Percentiles rank a stretch among this genome's conserved stretches.
phyloP scores from a whole-genome alignment of 2,797 vertebrate species.

The Enteromius trimaculatus region DNA sequence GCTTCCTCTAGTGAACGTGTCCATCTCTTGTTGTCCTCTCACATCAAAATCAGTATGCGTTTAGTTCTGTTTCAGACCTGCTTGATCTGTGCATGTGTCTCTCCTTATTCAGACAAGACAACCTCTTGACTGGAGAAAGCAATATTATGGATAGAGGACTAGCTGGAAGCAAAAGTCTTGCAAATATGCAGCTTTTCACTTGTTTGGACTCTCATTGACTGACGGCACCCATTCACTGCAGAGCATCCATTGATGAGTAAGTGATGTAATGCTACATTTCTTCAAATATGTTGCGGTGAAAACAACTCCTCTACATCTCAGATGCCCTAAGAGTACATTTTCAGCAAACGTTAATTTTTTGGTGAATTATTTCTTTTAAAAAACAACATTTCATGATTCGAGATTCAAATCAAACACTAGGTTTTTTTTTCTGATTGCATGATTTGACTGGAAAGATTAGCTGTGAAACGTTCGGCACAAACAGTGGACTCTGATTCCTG shows the following conservation, averaged over 20 bases:
- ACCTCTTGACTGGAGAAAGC: neutral
- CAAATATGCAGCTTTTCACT: neutral
- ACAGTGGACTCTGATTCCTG: slow-evolving; percentile 4
- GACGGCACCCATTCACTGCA: neutral
- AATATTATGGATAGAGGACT: neutral
- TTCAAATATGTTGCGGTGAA: neutral
- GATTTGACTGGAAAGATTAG: neutral
- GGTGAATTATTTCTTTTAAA: neutral
- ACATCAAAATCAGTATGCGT: neutral
- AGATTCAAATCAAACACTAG: neutral
- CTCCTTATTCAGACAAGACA: neutral
- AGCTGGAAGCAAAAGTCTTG: neutral
- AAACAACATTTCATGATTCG: neutral
- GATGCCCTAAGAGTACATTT: neutral
- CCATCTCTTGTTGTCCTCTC: neutral
- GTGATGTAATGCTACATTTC: neutral
- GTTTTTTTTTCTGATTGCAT: too few relatives aligned
- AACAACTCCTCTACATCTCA: neutral
- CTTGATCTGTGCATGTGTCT: neutral
- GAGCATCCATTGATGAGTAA: neutral
- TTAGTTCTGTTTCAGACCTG: neutral
- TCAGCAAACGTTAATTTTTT: neutral
- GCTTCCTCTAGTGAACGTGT: neutral
- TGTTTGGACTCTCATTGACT: neutral
- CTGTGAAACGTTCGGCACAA: neutral